Evolutionary conservation across 92 coral and sea anemone genomes (phyloP), one percentile per base, ranked within the genome.

Genomic region (Blastomussa wellsi): DNA sequence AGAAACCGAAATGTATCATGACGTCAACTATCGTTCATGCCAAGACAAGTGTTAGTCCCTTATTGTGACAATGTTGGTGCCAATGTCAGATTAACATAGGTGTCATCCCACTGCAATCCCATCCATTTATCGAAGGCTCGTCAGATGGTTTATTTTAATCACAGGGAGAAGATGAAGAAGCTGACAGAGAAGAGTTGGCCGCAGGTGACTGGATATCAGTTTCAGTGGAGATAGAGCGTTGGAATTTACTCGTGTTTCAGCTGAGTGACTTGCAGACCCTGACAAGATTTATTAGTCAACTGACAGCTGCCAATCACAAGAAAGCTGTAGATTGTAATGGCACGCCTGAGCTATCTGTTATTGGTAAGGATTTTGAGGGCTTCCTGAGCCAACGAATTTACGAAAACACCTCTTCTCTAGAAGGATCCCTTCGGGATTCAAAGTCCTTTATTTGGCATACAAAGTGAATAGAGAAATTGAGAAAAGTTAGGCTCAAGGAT

Each of bases 181-280:
- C 76, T 68, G 87, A 86, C 20, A 79, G 89, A 82, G 79, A 79
- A 76, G 93, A 93, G 62, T 83, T 94, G 65, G 89, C 95, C 55
- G 86, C 85, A 37, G 98, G 92, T 17, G 98, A 95, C 90, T 97
- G 99, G 99, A 95, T 97, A 76, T 94, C 99, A 12, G 92, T 97
- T 1, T 97, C 99, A 10, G 93, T 94, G 15, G 99, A 96, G 83
- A 93, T 95, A 79, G 99, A 96, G 66, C 93, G 98, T 29, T 96
- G 99, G 99, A 97, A 97, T 74, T 88, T 95, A 78, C 89, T 97
- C 36, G 92, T 95, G 31, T 93, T 82, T 79, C 99, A 97, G 87
- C 86, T 97, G 78, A 90, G 78, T 52, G 99, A 97, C 84, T 85
- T 97, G 87, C 93, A 92, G 47, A 82, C 91, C 53, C 75, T 97